Percentiles rank a stretch among this genome's conserved stretches.
Conservation (phyloP, 2,113 vertebrate species). For the Donacobius atricapilla region DNA sequence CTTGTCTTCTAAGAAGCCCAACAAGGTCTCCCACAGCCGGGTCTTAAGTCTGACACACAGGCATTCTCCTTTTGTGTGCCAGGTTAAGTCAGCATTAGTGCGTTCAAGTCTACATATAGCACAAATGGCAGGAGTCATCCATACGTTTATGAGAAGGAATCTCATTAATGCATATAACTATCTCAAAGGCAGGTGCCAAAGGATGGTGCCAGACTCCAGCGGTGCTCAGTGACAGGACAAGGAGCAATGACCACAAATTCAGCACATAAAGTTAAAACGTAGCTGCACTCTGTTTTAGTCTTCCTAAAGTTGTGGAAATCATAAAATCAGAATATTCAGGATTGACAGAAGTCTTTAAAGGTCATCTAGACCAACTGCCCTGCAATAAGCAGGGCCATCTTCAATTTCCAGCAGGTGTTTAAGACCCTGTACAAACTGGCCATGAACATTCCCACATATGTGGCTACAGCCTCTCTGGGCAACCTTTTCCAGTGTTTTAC, state of each 20-base stretch:
- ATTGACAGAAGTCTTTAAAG: background rate
- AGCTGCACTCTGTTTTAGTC: background rate
- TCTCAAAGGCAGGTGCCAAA: background rate
- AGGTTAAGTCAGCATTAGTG: background rate
- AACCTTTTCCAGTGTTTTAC: background rate
- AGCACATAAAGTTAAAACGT: background rate
- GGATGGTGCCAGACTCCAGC: background rate
- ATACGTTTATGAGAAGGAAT: background rate
- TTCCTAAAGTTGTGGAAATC: background rate
- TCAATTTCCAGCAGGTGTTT: background rate
- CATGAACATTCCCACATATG: background rate
- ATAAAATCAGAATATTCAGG: background rate
- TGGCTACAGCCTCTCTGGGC: background rate
- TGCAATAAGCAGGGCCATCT: background rate
- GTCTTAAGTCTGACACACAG: background rate
- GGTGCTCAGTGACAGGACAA: no score
- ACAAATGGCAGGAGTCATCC: background rate
- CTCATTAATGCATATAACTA: background rate
- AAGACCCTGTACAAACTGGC: background rate
- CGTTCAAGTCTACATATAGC: accelerated
- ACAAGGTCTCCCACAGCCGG: background rate
- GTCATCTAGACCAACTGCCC: background rate
- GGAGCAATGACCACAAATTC: background rate
- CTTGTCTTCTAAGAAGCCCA: background rate
- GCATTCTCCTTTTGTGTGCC: background rate